phyloP scores from a whole-genome alignment of 2,113 vertebrate genomes.

The Caranx melampygus region DNA sequence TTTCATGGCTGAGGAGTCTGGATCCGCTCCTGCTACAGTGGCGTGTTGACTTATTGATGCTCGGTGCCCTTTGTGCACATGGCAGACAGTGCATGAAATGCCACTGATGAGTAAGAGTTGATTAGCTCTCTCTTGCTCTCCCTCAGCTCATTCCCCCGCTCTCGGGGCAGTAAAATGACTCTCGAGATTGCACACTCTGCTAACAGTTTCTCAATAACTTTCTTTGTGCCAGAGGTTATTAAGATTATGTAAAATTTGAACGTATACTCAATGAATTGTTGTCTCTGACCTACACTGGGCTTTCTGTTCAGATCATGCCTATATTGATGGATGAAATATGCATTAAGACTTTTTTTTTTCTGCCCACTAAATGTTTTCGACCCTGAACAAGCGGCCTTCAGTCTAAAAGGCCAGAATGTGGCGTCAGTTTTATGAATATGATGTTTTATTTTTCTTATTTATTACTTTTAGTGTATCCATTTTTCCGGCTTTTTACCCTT shows the following conservation, averaged over 20 bases:
- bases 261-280: slow-evolving; percentile 22
- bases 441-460: not conserved
- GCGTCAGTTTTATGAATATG: not conserved
- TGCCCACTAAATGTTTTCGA: slow-evolving; percentile 11
- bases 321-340: slow-evolving; percentile 15
- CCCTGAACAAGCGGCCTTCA: not conserved
- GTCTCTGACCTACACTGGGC: slow-evolving; percentile 3
- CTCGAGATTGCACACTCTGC: slow-evolving; percentile 43
- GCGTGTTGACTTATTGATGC: slow-evolving; percentile 58
- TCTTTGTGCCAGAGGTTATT: slow-evolving; percentile 65
- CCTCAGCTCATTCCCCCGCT: slow-evolving; percentile 56
- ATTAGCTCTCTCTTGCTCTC: slow-evolving; percentile 65
- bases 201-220: slow-evolving; percentile 63
- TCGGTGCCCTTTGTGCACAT: slow-evolving; percentile 55
- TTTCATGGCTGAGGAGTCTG: slow-evolving; percentile 41
- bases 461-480: not conserved
- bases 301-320: slow-evolving; percentile 13
- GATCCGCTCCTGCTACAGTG: slow-evolving; percentile 34
- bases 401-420: not conserved
- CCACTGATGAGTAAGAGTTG: slow-evolving; percentile 62
- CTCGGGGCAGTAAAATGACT: slow-evolving; percentile 56
- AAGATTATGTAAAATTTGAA: slow-evolving; percentile 49
- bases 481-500: not conserved
- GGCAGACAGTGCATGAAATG: slow-evolving; percentile 63
- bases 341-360: not conserved